phyloP scores from a whole-genome alignment of 2,797 vertebrate genomes.

The Thripadectes ignobilis region DNA sequence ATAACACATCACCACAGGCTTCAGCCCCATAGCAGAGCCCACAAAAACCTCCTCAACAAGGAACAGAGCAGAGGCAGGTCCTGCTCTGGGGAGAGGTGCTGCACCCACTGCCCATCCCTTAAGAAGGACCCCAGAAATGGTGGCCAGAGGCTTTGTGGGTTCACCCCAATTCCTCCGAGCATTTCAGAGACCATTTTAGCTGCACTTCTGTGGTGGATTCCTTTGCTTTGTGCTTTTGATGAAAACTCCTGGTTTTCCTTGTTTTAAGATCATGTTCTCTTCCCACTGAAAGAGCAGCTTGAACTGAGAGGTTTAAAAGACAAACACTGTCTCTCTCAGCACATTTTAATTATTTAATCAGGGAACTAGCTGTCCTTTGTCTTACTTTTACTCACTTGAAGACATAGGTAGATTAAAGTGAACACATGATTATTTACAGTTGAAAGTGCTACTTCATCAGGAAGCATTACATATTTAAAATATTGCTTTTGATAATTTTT shows the following conservation, averaged over 20 bases:
- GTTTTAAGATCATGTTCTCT: not conserved
- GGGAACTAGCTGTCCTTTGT: not conserved
- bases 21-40: not conserved
- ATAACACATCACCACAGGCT: not conserved
- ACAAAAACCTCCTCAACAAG: accelerated
- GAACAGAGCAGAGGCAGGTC: not conserved
- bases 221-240: not conserved
- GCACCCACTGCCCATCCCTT: not conserved
- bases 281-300: not conserved
- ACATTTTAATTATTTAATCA: not conserved
- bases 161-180: not conserved
- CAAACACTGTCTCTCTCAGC: not conserved
- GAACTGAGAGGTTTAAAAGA: not conserved
- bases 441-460: not conserved
- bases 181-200: not conserved
- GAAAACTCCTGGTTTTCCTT: not conserved
- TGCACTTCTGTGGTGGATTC: not conserved
- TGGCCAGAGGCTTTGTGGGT: not conserved
- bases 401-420: not conserved
- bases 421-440: not conserved
- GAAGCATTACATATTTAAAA: not conserved
- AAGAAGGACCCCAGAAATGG: accelerated
- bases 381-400: not conserved
- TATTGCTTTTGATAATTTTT: not conserved
- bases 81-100: not conserved